Conservation (phyloP, 1,140 invertebrate species). For the Agrypnia vestita region DNA sequence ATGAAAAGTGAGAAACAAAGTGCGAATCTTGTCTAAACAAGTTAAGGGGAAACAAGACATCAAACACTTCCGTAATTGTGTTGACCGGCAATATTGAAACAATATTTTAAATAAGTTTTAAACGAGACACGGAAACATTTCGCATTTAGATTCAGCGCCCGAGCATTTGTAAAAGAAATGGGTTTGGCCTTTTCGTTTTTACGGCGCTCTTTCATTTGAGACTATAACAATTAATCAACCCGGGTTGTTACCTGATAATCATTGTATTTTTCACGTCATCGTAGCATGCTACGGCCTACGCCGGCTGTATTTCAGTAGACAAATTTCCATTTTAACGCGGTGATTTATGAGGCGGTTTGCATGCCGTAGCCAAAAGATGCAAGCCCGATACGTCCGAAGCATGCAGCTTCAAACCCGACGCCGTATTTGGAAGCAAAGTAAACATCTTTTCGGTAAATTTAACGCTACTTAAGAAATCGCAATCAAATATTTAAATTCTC, state of each 20-base stretch:
- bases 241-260: conserved; percentile 43
- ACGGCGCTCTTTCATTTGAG: conserved; percentile 1
- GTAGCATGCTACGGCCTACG: conserved; percentile 35
- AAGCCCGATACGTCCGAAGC: conserved; percentile 38
- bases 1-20: too few relatives aligned
- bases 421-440: background rate
- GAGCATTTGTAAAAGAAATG: background rate
- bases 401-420: conserved; percentile 23
- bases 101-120: background rate
- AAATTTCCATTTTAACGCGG: conserved; percentile 49
- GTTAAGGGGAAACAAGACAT: background rate
- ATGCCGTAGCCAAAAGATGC: conserved; percentile 40
- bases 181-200: conserved; percentile 1
- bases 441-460: too few relatives aligned
- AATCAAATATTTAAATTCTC: too few relatives aligned
- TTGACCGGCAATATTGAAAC: background rate
- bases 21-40: background rate
- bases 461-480: too few relatives aligned
- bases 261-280: conserved; percentile 56
- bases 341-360: conserved; percentile 45
- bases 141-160: background rate
- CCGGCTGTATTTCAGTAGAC: conserved; percentile 43
- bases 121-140: background rate
- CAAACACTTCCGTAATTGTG: background rate
- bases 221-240: conserved; percentile 49